phyloP scores from a whole-genome alignment of 2,888 invertebrate species.

The Parasteatoda lunata region DNA sequence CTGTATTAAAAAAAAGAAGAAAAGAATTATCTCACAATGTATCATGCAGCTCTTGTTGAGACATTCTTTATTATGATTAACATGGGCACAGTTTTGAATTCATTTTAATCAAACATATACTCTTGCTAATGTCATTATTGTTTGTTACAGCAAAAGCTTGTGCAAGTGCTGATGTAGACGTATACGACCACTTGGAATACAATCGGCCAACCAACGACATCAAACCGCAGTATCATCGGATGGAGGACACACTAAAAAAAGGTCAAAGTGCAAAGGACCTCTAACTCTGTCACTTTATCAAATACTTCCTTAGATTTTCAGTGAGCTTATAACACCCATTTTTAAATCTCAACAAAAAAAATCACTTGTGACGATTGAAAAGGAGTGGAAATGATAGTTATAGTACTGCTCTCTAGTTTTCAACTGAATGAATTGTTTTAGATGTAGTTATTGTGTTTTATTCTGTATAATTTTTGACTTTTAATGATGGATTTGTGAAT shows the following conservation, averaged over 20 bases:
- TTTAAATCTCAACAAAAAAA: constrained; percentile 9
- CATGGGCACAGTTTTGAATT: too few species aligned
- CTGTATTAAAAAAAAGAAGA: too few species aligned
- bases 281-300: constrained; percentile 21
- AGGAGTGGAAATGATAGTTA: not conserved
- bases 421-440: not conserved
- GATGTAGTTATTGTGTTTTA: not conserved
- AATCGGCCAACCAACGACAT: constrained; percentile 66
- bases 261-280: constrained; percentile 53
- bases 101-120: not conserved
- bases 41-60: too few species aligned
- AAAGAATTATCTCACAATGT: too few species aligned
- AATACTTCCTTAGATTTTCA: constrained; percentile 44
- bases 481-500: too few species aligned
- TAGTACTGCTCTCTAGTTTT: constrained; percentile 1
- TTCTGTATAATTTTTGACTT: not conserved
- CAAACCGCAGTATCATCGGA: constrained; percentile 68
- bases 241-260: constrained; percentile 62
- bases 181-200: constrained; percentile 68
- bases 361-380: constrained; percentile 11
- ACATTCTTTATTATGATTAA: too few species aligned
- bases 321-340: constrained; percentile 57
- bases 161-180: constrained; percentile 39
- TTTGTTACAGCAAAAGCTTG: constrained; percentile 9
- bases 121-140: not conserved